Percentiles rank a stretch among this genome's conserved stretches.
Evolutionary conservation across 2,888 invertebrate genomes (phyloP).

Genomic region (Eumerus sabulonum): DNA sequence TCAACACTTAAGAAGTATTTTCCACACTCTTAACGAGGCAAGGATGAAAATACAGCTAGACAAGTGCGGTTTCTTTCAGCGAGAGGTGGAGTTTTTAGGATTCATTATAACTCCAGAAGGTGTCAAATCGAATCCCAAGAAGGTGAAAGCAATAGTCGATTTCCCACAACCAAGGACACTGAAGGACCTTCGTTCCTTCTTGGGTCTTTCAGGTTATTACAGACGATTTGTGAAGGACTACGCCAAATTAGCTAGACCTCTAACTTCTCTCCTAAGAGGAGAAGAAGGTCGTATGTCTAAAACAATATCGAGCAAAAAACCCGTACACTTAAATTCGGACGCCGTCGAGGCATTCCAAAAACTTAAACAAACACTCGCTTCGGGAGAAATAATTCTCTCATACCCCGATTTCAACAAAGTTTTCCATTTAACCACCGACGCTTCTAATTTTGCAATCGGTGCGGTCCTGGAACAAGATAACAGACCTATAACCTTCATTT

Average conservation of each 20-base stretch:
- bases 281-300: conserved; percentile 34
- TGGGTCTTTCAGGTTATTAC: conserved; percentile 43
- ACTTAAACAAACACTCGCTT: conserved; percentile 16
- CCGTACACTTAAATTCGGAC: conserved; percentile 1
- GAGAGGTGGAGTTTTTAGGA: conserved; percentile 50
- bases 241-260: conserved; percentile 39
- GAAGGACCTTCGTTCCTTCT: conserved; percentile 32
- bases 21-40: neutral
- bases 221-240: conserved; percentile 33
- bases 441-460: conserved; percentile 45
- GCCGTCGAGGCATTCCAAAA: conserved; percentile 33
- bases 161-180: conserved; percentile 25
- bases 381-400: conserved; percentile 18
- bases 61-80: conserved; percentile 47
- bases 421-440: conserved; percentile 52
- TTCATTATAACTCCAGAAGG: conserved; percentile 33
- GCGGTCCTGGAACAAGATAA: conserved; percentile 43
- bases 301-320: conserved; percentile 23
- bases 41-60: conserved; percentile 43
- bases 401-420: conserved; percentile 51
- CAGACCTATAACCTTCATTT: conserved; percentile 33
- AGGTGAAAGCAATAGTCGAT: conserved; percentile 27
- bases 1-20: neutral
- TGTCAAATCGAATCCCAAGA: conserved; percentile 30
- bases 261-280: conserved; percentile 43